phyloP scores from a whole-genome alignment of 2,113 vertebrate species.

The Scalopus aquaticus region DNA sequence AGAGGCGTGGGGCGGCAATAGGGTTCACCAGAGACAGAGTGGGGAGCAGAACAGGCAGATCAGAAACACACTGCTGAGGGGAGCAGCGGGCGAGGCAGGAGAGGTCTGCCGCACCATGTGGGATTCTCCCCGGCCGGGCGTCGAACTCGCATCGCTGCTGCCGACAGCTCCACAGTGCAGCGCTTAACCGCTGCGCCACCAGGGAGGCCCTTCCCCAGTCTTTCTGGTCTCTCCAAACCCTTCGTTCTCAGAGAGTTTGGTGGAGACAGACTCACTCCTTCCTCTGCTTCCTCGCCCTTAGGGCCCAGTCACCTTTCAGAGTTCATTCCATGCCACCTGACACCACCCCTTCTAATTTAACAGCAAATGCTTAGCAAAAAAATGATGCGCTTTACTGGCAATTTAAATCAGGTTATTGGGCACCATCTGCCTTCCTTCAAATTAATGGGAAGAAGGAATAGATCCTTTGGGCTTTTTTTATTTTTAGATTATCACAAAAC shows the following conservation, averaged over 20 bases:
- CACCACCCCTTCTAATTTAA: slow-evolving; percentile 44
- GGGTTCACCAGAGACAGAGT: too few species aligned
- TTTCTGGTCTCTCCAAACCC: background rate
- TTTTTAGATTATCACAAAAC: slow-evolving; percentile 62
- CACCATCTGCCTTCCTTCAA: slow-evolving; percentile 74
- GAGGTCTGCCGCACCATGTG: too few species aligned
- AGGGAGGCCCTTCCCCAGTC: background rate
- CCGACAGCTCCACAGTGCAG: too few species aligned
- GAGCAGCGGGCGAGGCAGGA: too few species aligned
- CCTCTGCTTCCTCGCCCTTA: too few species aligned
- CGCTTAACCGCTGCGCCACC: too few species aligned
- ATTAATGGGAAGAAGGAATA: slow-evolving; percentile 66
- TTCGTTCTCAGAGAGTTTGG: background rate
- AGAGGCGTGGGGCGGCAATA: too few species aligned
- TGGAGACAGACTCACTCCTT: background rate
- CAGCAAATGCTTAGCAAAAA: slow-evolving; percentile 49
- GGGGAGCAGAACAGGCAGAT: too few species aligned
- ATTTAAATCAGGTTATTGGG: slow-evolving; percentile 73
- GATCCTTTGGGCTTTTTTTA: slow-evolving; percentile 69
- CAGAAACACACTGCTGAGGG: too few species aligned
- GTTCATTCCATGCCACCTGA: background rate
- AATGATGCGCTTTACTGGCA: slow-evolving; percentile 56
- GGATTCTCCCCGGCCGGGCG: too few species aligned
- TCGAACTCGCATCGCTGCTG: too few species aligned
- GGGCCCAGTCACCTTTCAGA: background rate